Evolutionary conservation across 1,140 invertebrate species (phyloP), one percentile per base, ranked within the genome.

Genomic region (Hylaeus anthracinus): DNA sequence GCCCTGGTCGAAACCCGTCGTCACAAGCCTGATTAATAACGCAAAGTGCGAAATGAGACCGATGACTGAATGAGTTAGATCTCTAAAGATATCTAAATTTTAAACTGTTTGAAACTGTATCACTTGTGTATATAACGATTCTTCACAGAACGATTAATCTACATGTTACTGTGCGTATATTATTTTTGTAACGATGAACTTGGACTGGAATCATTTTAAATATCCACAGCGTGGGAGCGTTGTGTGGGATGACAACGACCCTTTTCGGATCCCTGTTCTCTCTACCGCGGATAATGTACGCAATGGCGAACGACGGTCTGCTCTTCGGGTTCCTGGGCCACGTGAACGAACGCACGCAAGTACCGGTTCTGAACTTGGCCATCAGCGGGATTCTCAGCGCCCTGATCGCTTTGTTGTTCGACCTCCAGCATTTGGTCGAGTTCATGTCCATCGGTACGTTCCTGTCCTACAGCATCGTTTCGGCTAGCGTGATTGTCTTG

Each of bases 371-470:
- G 1, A 98, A 98, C 88, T 93, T 98, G 37, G 94, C 96, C 3
- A 95, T 98, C 39, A 97, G 97, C 64, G 97, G 97, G 0, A 82
- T 97, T 1, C 89, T 96, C 14, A 96, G 97, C 58, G 97, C 96
- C 1, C 70, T 97, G 0, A 96, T 98, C 79, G 97, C 98, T 8
- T 90, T 98, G 4, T 90, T 98, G 37, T 97, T 99, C 89, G 97
- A 99, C 91, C 95, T 99, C 79, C 95, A 98, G 87, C 98, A 98
- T 83, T 94, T 99, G 15, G 97, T 99, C 1, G 98, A 99, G 88
- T 98, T 98, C 88, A 98, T 98, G 97, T 98, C 97, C 0, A 98
- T 98, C 85, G 98, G 98, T 1, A 98, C 98, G 0, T 94, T 98
- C 9, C 91, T 98, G 71, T 97, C 98, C 0, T 98, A 98, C 89